These are phyloP conservation scores for Brachypalpus laphriformis DNA, from an alignment of 2,888 invertebrate genomes.

Conservation along the genomic window DNA sequence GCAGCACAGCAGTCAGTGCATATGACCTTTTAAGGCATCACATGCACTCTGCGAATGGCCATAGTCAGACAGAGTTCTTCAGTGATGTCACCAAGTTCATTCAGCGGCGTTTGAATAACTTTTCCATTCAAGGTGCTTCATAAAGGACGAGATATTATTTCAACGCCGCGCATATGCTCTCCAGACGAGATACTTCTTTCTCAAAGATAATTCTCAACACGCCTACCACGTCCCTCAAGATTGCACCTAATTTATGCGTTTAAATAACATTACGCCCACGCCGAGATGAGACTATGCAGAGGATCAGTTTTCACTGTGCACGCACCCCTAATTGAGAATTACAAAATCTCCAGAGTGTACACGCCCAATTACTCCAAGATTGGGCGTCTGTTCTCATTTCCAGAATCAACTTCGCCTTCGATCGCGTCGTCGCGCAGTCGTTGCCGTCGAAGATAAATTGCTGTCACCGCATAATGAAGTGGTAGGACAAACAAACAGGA, in stretches of 20 bases:
- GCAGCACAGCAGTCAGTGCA: slow-evolving; percentile 46
- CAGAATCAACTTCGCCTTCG: slow-evolving; percentile 43
- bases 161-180: slow-evolving; percentile 37
- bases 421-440: slow-evolving; percentile 8
- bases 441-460: slow-evolving; percentile 64
- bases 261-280: slow-evolving; percentile 63
- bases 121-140: not conserved
- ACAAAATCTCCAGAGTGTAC: slow-evolving; percentile 51
- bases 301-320: slow-evolving; percentile 41
- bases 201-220: slow-evolving; percentile 43
- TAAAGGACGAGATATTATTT: slow-evolving; percentile 45
- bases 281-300: not conserved
- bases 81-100: slow-evolving; percentile 39
- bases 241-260: slow-evolving; percentile 68
- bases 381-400: slow-evolving; percentile 34
- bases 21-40: slow-evolving; percentile 58
- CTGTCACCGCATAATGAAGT: slow-evolving; percentile 73
- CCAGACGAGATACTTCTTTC: slow-evolving; percentile 39
- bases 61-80: not conserved
- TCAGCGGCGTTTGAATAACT: slow-evolving; percentile 3
- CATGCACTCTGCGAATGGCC: slow-evolving; percentile 4
- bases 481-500: slow-evolving; percentile 66
- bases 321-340: slow-evolving; percentile 69
- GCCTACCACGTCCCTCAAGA: slow-evolving; percentile 55
- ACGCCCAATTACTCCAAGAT: slow-evolving; percentile 70